Evolutionary conservation across 2,888 invertebrate genomes (phyloP), one percentile per base, ranked within the genome.

Genomic region (Dryobota labecula): DNA sequence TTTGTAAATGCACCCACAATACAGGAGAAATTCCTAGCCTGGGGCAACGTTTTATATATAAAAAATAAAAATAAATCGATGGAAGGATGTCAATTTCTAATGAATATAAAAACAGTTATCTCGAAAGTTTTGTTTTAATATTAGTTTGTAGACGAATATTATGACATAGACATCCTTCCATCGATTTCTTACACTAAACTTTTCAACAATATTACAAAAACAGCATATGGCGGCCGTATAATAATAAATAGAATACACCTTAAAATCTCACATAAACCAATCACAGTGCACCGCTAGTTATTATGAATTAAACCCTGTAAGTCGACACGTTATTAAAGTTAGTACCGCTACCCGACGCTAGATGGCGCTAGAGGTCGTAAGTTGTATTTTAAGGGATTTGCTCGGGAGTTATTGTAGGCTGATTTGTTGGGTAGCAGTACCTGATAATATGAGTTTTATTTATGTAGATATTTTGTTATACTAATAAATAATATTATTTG

Each of bases 301-400:
- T 82, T 78, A 80, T 74, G 75, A 84, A 86, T 86, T 76, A 84
- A 87, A 82, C 83, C 64, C 62, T 57, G 67, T 84, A 80, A 87
- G 83, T 68, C 79, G 82, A 80, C 84, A 85, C 72, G 80, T 81
- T 76, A 82, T 84, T 87, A 86, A 79, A 53, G 41, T 69, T 79
- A 45, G 78, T 90, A 76, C 57, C 65, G 92, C 95, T 94, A 94
- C 92, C 90, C 93, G 84, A 65, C 88, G 84, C 85, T 87, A 95
- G 95, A 93, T 95, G 95, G 93, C 94, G 92, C 63, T 81, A 89
- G 75, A 1, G 8, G 78, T 63, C 27, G 60, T 51, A 58, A 54
- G 49, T 76, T 27, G n/a, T 1, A 41, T n/a, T 63, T 33, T 9
- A 30, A n/a, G 11, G 20, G 36, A 49, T 56, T 63, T 30, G 6